Evolutionary conservation across 2,888 invertebrate species (phyloP), one percentile per base, ranked within the genome.

Genomic region (Fragum whitleyi): DNA sequence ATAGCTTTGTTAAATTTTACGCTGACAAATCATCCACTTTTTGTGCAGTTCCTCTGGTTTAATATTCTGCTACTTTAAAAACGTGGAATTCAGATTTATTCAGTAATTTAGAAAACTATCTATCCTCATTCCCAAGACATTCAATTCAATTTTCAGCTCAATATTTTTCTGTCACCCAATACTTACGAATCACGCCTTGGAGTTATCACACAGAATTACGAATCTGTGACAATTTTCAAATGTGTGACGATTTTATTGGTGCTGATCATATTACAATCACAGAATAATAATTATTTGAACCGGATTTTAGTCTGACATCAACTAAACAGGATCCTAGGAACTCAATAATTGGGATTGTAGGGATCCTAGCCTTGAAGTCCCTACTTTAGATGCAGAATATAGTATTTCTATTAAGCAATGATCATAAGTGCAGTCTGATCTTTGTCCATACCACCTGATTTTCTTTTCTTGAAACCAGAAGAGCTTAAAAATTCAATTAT

Each of bases 21-120:
- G 32, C 32, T 36, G 32, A 36, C 32, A 36, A 2, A 61, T n/a
- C n/a, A n/a, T 61, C 61, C 32, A 3, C 5, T 61, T 61, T 61
- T 61, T 32, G 7, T 16, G 28, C 29, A 32, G 28, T 29, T 61
- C 14, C 32, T 61, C 32, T 32, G 7, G 5, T 29, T 32, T 61
- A 61, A n/a, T 61, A 32, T 29, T 32, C 61, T 9, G 29, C 61
- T 29, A 61, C 65, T 36, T 26, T 42, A 42, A 65, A 57, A 23
- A 42, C 14, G 21, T 65, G 65, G 65, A 65, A 65, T 65, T 65
- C 65, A 65, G 65, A 65, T 65, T 65, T 65, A 65, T 65, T 42
- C 65, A 2, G 65, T 65, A 65, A 65, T 65, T 65, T 65, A 42
- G 65, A 65, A 65, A 65, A 65, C 65, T 65, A 65, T 65, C 65